Base-by-base conservation (phyloP, 2,797 vertebrate species). In the Dryobates pubescens region DNA sequence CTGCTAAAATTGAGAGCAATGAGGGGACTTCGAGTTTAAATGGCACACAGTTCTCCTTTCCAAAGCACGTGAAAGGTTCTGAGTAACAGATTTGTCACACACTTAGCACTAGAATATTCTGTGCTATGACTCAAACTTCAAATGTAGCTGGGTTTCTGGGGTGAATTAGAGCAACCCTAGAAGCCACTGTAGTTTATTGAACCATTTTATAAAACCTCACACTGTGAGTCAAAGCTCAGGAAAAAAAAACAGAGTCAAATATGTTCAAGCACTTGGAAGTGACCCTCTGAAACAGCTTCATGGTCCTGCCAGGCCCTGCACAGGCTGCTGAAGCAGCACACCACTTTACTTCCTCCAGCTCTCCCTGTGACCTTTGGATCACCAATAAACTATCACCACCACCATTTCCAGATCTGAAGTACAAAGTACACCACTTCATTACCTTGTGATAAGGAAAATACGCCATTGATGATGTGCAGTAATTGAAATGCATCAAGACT, bases 261-360 rank as follows among this genome's bases (percentile, higher is more conserved):
- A 36, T 1, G 4, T 5, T 20, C 30, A 36, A 18, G 43, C 24
- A 56, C 13, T 26, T 74, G 4, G 4, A 54, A 71, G 9, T 3
- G 18, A 43, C 26, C 41, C 57, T 69, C 20, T n/a, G 64, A 5
- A 54, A 22, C 1, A 11, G 34, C 8, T 43, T 49, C 69, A 30
- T 1, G 0, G 6, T 23, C 10, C 13, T 6, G 23, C 4, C 24
- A 6, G 51, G 34, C 53, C 26, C 43, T 3, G 13, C 9, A 14
- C 1, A 12, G 0, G 0, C 34, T 32, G 56, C 18, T 2, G 29
- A 65, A 63, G 65, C 20, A 6, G 64, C 53, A 7, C 36, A 36
- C 3, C 0, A 0, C 20, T 27, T 8, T 7, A 8, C 22, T 11
- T 1, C 32, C 24, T 49, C 38, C 5, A 9, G 17, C 27, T 57